A percentile compares a stretch with the other conserved stretches of the same genome.
Evolutionary conservation across 1,140 invertebrate genomes (phyloP).

Genomic region (Mactra quadrangularis): DNA sequence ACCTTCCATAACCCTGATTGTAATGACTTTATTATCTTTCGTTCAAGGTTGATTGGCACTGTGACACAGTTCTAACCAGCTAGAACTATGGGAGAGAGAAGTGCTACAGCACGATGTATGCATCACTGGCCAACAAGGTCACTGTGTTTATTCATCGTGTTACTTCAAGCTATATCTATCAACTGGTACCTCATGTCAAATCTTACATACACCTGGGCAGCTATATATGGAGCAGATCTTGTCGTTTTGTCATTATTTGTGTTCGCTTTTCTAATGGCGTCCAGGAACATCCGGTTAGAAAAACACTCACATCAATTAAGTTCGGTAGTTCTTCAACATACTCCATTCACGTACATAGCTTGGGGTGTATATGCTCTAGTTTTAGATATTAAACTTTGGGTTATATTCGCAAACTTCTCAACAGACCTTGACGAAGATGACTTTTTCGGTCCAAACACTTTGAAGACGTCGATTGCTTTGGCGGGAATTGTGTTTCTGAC

Average conservation of each 20-base stretch:
- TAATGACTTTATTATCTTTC: too few species aligned
- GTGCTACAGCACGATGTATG: neutral
- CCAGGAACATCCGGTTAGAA: conserved; percentile 1
- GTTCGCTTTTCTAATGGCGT: conserved; percentile 32
- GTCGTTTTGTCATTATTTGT: conserved; percentile 39
- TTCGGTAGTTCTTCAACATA: conserved; percentile 64
- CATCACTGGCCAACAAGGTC: conserved; percentile 61
- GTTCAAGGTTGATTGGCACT: too few species aligned
- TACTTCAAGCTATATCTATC: conserved; percentile 57
- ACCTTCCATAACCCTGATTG: too few species aligned
- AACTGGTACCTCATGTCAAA: conserved; percentile 64
- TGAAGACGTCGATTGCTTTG: conserved; percentile 85
- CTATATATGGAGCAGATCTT: conserved; percentile 56
- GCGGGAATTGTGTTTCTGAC: conserved; percentile 85
- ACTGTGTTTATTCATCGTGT: conserved; percentile 38
- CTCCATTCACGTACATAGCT: conserved; percentile 84
- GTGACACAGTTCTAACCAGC: too few species aligned
- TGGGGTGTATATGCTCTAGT: conserved; percentile 85
- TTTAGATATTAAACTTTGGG: conserved; percentile 84
- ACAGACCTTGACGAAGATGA: conserved; percentile 75
- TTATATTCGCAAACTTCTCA: conserved; percentile 84
- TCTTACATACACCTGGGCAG: conserved; percentile 34
- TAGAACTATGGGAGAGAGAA: neutral
- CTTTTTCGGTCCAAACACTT: conserved; percentile 85
- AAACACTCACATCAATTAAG: conserved; percentile 2